These are phyloP conservation scores for Drosophila malerkotliana DNA, from an alignment of 1,140 invertebrate genomes.

Conservation along the genomic window DNA sequence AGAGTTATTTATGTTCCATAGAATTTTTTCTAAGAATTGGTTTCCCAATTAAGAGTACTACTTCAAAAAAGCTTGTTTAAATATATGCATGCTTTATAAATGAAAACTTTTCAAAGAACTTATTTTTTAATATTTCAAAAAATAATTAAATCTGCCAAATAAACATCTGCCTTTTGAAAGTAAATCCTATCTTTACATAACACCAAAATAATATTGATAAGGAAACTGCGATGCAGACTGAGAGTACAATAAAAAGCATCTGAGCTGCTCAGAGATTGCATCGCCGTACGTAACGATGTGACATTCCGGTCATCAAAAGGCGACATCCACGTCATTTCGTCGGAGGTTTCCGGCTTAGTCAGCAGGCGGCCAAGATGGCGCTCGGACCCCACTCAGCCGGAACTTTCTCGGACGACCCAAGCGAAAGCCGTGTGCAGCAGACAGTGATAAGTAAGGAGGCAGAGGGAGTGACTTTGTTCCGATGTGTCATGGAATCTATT, in stretches of 20 bases:
- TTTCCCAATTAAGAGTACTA: neutral
- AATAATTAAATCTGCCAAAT: too few relatives aligned
- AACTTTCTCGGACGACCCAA: conserved; percentile 15
- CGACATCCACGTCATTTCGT: conserved; percentile 15
- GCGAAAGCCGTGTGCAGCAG: conserved; percentile 56
- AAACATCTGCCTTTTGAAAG: neutral
- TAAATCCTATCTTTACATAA: neutral
- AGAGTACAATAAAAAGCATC: conserved; percentile 3
- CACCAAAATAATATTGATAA: conserved; percentile 19
- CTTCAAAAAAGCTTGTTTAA: too few relatives aligned
- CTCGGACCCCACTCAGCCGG: conserved; percentile 34
- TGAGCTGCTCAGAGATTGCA: conserved; percentile 25
- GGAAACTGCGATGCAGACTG: conserved; percentile 34
- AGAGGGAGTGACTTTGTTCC: conserved; percentile 3
- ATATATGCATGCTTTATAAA: too few relatives aligned
- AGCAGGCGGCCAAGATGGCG: conserved; percentile 56
- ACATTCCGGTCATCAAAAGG: conserved; percentile 12
- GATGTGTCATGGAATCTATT: conserved; percentile 36
- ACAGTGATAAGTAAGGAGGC: conserved; percentile 26
- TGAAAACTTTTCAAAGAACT: too few relatives aligned
- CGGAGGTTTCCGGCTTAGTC: conserved; percentile 45
- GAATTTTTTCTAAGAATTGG: neutral
- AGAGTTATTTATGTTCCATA: neutral
- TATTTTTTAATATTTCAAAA: too few relatives aligned
- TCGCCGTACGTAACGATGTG: conserved; percentile 19